These are phyloP conservation scores for Aratinga solstitialis DNA, from an alignment of 2,797 vertebrate species.

Conservation along the genomic window DNA sequence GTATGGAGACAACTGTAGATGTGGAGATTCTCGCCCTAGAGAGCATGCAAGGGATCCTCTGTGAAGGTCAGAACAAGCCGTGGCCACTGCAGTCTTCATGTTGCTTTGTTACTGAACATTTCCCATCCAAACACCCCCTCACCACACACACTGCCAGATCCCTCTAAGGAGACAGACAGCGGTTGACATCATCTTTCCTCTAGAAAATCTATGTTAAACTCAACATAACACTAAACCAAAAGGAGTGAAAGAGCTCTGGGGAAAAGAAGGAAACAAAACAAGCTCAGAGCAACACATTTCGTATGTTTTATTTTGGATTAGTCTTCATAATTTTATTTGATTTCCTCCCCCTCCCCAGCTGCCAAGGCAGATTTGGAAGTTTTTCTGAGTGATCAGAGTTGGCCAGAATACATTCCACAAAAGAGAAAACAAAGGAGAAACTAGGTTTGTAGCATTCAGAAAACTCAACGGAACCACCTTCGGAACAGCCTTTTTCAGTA, in stretches of 20 bases:
- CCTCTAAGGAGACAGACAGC: background rate
- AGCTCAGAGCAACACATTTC: background rate
- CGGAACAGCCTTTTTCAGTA: background rate
- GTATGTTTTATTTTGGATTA: slow-evolving; percentile 14
- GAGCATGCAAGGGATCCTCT: background rate
- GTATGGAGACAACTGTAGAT: background rate
- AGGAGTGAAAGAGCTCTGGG: background rate
- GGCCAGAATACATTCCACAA: background rate
- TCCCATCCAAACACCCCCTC: background rate
- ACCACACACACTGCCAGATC: background rate
- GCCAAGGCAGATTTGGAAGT: background rate
- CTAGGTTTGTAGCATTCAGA: background rate
- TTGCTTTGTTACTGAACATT: background rate
- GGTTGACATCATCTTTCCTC: background rate
- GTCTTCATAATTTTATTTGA: background rate
- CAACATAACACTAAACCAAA: background rate
- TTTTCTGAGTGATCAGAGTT: background rate
- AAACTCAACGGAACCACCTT: background rate
- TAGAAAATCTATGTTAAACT: background rate
- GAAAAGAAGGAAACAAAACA: background rate
- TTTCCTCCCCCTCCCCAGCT: background rate
- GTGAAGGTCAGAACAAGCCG: background rate
- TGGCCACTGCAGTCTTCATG: background rate
- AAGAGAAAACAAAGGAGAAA: background rate
- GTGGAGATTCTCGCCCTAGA: background rate